Evolutionary conservation across 2,888 invertebrate species (phyloP).

Genomic region (Lagria hirta): DNA sequence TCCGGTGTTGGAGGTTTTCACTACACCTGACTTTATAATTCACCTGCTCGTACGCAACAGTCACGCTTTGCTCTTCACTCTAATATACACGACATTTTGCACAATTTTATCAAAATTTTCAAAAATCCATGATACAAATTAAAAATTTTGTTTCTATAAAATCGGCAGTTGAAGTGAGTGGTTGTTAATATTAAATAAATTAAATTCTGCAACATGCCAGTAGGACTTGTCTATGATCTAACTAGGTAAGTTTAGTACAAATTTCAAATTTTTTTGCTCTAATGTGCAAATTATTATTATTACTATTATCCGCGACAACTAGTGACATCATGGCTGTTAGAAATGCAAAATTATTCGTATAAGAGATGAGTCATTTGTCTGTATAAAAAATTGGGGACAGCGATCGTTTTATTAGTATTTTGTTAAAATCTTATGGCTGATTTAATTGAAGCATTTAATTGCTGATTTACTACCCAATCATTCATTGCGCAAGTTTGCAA

Average conservation of each 20-base stretch:
- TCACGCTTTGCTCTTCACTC: conserved; percentile 35
- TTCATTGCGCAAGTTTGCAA: no score
- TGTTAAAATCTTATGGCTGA: no score
- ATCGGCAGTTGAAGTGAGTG: background rate
- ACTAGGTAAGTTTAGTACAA: conserved; percentile 60
- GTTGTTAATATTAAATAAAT: background rate
- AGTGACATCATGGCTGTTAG: no score
- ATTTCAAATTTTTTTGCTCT: background rate
- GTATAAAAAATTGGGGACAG: conserved; percentile 6
- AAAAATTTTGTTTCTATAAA: background rate
- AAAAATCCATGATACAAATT: background rate
- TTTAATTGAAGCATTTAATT: no score
- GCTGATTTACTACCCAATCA: no score
- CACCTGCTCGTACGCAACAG: conserved; percentile 38
- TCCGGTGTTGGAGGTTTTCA: conserved; percentile 37
- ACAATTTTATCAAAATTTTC: no score
- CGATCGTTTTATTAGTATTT: conserved; percentile 6
- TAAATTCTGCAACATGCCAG: conserved; percentile 54
- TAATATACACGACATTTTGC: no score
- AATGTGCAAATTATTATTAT: conserved; percentile 3
- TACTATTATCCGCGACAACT: conserved; percentile 7
- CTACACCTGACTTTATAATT: conserved; percentile 43
- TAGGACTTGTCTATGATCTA: conserved; percentile 63
- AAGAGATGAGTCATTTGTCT: conserved; percentile 12
- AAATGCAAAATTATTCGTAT: conserved; percentile 8